phyloP scores from a whole-genome alignment of 37 sponge, comb jelly and placozoan species.

The Beroe forskalii region DNA sequence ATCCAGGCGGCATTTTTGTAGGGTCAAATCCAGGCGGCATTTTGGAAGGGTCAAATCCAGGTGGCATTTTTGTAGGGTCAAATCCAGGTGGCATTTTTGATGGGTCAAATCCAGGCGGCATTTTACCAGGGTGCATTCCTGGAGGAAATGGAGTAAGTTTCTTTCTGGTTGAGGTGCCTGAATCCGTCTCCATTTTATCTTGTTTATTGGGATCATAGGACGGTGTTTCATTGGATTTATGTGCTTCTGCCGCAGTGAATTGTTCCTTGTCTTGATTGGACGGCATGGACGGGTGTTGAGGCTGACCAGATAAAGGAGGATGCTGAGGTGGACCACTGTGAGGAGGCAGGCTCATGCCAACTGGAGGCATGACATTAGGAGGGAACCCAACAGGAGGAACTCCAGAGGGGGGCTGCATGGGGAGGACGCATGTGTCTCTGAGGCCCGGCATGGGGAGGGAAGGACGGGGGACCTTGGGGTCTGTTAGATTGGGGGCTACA shows the following conservation, averaged over 20 bases:
- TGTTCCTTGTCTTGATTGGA: background rate
- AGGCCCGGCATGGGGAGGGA: background rate
- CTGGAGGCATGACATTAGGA: background rate
- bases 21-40: slow-evolving; percentile 45
- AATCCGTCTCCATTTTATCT: background rate
- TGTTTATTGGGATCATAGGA: slow-evolving; percentile 12
- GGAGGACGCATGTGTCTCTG: background rate
- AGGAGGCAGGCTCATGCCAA: background rate
- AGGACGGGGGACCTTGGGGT: too few species aligned
- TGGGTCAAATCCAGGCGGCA: slow-evolving; percentile 24
- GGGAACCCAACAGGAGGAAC: background rate
- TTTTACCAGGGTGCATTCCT: background rate
- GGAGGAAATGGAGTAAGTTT: background rate
- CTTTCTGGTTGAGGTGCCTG: background rate
- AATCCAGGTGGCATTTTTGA: slow-evolving; percentile 6
- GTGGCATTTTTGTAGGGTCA: slow-evolving; percentile 45
- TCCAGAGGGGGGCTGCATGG: too few species aligned
- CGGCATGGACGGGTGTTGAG: background rate
- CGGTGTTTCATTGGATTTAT: background rate
- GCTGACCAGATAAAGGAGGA: background rate
- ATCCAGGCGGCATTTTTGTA: slow-evolving; percentile 25
- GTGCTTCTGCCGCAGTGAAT: background rate
- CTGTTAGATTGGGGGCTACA: background rate
- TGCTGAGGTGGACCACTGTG: background rate
- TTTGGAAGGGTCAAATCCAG: slow-evolving; percentile 41